A percentile compares a stretch with the other conserved stretches of the same genome.
Evolutionary conservation across 2,113 vertebrate genomes (phyloP).

Genomic region (Orientallactaga bullata): DNA sequence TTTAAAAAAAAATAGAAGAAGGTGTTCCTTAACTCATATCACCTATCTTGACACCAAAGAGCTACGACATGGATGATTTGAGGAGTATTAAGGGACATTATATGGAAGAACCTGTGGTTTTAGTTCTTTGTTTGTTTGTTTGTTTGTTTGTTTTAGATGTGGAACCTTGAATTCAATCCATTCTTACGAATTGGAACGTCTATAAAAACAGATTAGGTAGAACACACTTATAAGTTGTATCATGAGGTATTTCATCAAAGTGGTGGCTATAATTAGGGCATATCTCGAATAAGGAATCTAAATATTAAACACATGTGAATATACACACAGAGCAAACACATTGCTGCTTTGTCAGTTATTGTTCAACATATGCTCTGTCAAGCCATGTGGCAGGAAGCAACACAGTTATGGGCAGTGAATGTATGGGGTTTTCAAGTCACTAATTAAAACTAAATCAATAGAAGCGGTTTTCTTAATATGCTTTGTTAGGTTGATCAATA

Average conservation of each 20-base stretch:
- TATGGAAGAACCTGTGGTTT: neutral
- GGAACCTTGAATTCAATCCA: neutral
- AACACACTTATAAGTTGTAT: neutral
- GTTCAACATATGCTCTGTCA: neutral
- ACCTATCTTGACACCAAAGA: neutral
- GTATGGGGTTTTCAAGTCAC: neutral
- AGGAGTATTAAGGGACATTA: neutral
- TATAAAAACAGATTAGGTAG: neutral
- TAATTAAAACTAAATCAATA: slow-evolving; percentile 21
- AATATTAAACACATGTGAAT: neutral
- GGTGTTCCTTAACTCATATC: neutral
- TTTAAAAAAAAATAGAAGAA: too few species aligned
- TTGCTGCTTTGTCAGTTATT: neutral
- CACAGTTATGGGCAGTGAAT: neutral
- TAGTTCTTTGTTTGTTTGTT: neutral
- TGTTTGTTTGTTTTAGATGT: too few species aligned
- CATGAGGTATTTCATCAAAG: neutral
- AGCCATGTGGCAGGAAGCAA: neutral
- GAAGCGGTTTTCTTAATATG: slow-evolving; percentile 30
- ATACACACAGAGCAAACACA: neutral
- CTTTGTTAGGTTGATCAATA: slow-evolving; percentile 39
- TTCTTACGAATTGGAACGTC: neutral
- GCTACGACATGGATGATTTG: neutral
- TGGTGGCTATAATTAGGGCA: neutral
- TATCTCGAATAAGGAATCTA: neutral